A percentile compares a stretch with the other conserved stretches of the same genome.
These are phyloP conservation scores for Pocillopora grandis DNA, from an alignment of 92 coral and sea anemone genomes.

Conservation along the genomic window DNA sequence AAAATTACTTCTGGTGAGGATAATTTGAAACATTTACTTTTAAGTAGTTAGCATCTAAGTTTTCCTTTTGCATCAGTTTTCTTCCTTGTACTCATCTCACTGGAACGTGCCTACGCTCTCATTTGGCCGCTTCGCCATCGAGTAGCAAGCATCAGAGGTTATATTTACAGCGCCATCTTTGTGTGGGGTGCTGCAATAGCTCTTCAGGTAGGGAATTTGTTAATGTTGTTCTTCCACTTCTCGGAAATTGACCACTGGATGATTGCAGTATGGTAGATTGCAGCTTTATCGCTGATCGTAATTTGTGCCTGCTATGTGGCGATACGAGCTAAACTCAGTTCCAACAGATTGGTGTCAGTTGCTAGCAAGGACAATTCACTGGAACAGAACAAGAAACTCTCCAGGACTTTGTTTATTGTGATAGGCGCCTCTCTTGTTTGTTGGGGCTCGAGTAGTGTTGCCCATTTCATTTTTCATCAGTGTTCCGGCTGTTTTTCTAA, in stretches of 20 bases:
- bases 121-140: too few species aligned
- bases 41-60: neutral
- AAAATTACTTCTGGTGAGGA: neutral
- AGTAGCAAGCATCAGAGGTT: too few species aligned
- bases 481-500: neutral
- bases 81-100: neutral
- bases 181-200: too few species aligned
- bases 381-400: constrained; percentile 1
- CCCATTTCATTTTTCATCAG: too few species aligned
- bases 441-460: neutral
- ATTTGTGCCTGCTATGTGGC: constrained; percentile 5
- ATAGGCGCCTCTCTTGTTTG: constrained; percentile 5
- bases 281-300: neutral
- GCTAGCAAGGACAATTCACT: neutral
- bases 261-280: neutral
- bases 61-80: too few species aligned
- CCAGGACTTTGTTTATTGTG: constrained; percentile 17
- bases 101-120: too few species aligned
- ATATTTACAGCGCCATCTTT: neutral
- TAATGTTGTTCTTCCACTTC: neutral
- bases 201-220: neutral
- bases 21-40: neutral
- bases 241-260: too few species aligned
- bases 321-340: neutral
- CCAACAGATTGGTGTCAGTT: neutral